Evolutionary conservation across 2,888 invertebrate genomes (phyloP).

Genomic region (Melikaiella ostensackeni): DNA sequence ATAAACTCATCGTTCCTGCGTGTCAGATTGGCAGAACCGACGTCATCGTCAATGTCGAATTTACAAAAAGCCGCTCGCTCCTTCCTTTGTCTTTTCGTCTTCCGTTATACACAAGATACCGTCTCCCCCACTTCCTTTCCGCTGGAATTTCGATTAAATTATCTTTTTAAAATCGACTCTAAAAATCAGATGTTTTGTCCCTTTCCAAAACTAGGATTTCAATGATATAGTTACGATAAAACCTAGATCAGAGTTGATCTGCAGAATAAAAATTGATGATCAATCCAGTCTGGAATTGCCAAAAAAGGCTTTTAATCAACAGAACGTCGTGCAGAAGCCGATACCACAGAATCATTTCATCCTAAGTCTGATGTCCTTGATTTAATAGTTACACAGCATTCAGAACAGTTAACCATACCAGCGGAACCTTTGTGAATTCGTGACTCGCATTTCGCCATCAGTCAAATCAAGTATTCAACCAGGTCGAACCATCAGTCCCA

Average conservation of each 20-base stretch:
- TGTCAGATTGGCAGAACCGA: constrained; percentile 3
- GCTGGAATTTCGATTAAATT: neutral
- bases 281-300: neutral
- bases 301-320: neutral
- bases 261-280: neutral
- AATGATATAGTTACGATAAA: neutral
- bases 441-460: constrained; percentile 6
- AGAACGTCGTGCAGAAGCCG: neutral
- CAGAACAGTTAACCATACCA: neutral
- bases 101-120: neutral
- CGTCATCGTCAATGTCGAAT: constrained; percentile 1
- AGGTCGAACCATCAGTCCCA: neutral
- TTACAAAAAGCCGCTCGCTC: neutral
- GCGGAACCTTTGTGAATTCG: neutral
- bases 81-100: constrained; percentile 5
- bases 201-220: neutral
- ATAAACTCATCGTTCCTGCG: neutral
- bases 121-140: neutral
- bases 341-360: neutral
- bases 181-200: neutral
- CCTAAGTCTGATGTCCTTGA: neutral
- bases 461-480: neutral
- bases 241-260: neutral
- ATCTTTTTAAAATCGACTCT: neutral
- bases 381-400: neutral